Base-by-base conservation (phyloP, 2,888 invertebrate genomes). In the Erebia aethiops region DNA sequence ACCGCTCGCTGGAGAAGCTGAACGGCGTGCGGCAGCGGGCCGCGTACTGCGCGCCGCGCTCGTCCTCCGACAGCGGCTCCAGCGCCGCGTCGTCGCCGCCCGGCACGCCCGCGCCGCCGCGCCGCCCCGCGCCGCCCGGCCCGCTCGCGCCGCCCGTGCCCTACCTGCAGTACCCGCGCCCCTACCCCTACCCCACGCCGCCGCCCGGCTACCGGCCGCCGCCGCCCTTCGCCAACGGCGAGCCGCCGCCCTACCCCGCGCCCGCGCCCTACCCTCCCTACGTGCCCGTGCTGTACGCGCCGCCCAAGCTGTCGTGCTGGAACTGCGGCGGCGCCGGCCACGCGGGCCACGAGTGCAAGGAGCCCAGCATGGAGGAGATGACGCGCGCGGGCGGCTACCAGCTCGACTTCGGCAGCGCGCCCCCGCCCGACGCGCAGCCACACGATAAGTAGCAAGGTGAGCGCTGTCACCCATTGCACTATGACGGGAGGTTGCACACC, bases 361-460 rank as follows among this genome's bases (percentile, higher is more conserved):
- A 98, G 86, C 96, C 96, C 76, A 97, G 97, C 70, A 97, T 98
- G 95, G 98, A 99, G 87, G 98, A 98, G 89, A 97, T 98, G 91
- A 97, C 98, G 56, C 95, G 96, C 79, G 95, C 95, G 76, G 95
- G 95, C 76, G 94, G 95, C 74, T 96, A 95, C 82, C 95, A 95
- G 86, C 88, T 96, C 73, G 96, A 96, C 87, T 96, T 95, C 85
- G 92, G 93, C 65, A 92, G 94, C 65, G 91, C 92, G 61, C 91
- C 92, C 71, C 80, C 80, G 71, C 78, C 80, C 58, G 93, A 92
- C 46, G 46, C 46, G 46, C 46, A 11, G 54, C 54, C 54, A 18
- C 54, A 54, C 16, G 54, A 54, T 18, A 54, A 54, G 54, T 54
- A 54, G 57, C 57, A 10, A 54, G 16, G 54, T 10, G 16, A 16